Evolutionary conservation across 1,140 invertebrate genomes (phyloP), one percentile per base, ranked within the genome.

Genomic region (Xylocopa sonorina): DNA sequence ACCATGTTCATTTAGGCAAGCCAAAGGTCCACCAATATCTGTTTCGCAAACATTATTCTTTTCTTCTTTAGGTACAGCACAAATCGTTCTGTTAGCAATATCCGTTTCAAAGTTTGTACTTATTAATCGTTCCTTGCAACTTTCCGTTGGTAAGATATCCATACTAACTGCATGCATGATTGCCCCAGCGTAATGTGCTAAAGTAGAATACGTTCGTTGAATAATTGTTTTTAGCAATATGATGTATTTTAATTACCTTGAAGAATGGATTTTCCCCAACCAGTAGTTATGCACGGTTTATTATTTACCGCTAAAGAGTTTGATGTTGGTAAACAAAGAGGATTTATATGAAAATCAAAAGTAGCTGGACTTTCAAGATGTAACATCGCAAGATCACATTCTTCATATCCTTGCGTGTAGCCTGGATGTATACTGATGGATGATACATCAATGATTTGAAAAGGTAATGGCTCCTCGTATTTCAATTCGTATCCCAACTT

Each of bases 261-360:
- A 24, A 97, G 89, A 32, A 96, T 95, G 78, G 94, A 93, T 89
- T 97, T 97, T 71, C 96, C 97, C 96, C 96, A 97, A 64, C 97
- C 96, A 62, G 96, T 97, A 6, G 95, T 95, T 6, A 97, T 95
- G 84, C 97, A 97, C 57, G 95, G 95, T 34, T 89, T 93, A 1
- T 91, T 71, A 27, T 43, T 53, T 75, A 55, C 50, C 7, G 24
- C 21, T 29, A 24, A 21, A 3, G 91, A 89, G 74, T 89, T 88
- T 80, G 88, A 91, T 71, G 90, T 50, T 93, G 93, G 66, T 24
- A 97, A 90, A 88, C 97, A 98, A 21, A 97, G 95, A 0, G 95
- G 95, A 74, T 95, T 95, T 60, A 97, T 95, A 85, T 97, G 96
- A 43, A 94, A 94, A 64, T 95, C 95, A 38, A 96, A 93, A 62